Evolutionary conservation across 2,888 invertebrate genomes (phyloP), one percentile per base, ranked within the genome.

Genomic region (Eilema sororculum): DNA sequence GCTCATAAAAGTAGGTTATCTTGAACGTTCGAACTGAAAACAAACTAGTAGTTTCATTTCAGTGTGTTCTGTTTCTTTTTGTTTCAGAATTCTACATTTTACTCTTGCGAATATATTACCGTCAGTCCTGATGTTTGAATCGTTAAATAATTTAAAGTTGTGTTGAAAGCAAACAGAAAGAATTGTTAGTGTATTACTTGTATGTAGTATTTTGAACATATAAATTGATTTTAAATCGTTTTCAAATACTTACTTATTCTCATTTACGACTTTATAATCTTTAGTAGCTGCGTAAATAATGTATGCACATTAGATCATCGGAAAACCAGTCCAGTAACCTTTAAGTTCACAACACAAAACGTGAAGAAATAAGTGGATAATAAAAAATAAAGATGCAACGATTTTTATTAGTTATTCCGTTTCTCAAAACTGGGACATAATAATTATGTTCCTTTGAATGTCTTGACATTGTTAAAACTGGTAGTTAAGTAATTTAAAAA

Each of bases 281-380:
- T 33, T 25, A 24, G 28, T 41, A 41, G 37, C 28, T 59, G 24
- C 37, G 22, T 37, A 10, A 58, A 41, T 89, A 91, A 92, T 92
- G 86, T 89, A 91, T 91, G 89, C 90, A 90, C 76, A 85, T 93
- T 92, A 93, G 92, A 90, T 93, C 93, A 93, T 93, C 92, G 73
- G 74, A 85, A 84, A 92, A 92, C 92, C 89, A 88, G 92, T 92
- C 82, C 86, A 83, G 84, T 88, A 87, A 86, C 85, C 86, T 88
- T 86, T 86, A 84, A 86, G 84, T 84, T 85, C 78, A 74, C 56
- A 79, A 76, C 68, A 77, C 78, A 69, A 73, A 76, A 71, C 78
- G 63, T 80, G 80, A 80, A 78, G 75, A 83, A 76, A 77, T 79
- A n/a, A n/a, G 77, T 57, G 60, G 75, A 82, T 72, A 74, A 75